A percentile compares a stretch with the other conserved stretches of the same genome.
Conservation (phyloP, 2,113 vertebrate species). For the Nothobranchius furzeri region DNA sequence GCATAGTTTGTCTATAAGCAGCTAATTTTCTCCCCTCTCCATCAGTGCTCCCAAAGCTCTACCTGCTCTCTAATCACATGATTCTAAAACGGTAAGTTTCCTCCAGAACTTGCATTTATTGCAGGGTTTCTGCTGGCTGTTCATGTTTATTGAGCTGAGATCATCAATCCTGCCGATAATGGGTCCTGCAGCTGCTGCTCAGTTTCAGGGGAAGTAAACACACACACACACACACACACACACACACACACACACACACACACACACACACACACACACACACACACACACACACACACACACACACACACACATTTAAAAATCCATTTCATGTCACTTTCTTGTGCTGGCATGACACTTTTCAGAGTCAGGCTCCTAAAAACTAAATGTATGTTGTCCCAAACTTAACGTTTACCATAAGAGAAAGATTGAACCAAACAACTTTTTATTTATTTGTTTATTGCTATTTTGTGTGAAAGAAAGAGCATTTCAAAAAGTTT, state of each 20-base stretch:
- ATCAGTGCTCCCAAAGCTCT: conserved; percentile 22
- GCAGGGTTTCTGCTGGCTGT: conserved; percentile 29
- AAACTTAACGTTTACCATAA: conserved; percentile 5
- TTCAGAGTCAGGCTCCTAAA: conserved; percentile 12
- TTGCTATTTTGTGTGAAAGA: conserved; percentile 14
- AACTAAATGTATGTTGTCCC: conserved; percentile 18
- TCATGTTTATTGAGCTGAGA: conserved; percentile 10
- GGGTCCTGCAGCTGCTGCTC: conserved; percentile 21
- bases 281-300: no score
- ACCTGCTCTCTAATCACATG: conserved; percentile 46
- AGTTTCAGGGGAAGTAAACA: conserved; percentile 18
- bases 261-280: no score
- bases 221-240: no score
- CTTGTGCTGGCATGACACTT: neutral
- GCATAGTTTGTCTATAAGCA: conserved; percentile 13
- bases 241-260: no score
- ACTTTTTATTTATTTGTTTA: neutral
- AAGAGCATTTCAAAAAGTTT: conserved; percentile 21
- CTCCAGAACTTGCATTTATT: conserved; percentile 39
- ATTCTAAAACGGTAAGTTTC: conserved; percentile 56
- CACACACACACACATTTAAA: no score
- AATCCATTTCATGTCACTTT: no score
- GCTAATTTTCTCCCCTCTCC: conserved; percentile 28
- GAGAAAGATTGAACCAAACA: neutral
- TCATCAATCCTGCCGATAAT: conserved; percentile 6